A percentile compares a stretch with the other conserved stretches of the same genome.
Evolutionary conservation across 2,113 vertebrate genomes (phyloP).

Genomic region (Stigmatopora argus): DNA sequence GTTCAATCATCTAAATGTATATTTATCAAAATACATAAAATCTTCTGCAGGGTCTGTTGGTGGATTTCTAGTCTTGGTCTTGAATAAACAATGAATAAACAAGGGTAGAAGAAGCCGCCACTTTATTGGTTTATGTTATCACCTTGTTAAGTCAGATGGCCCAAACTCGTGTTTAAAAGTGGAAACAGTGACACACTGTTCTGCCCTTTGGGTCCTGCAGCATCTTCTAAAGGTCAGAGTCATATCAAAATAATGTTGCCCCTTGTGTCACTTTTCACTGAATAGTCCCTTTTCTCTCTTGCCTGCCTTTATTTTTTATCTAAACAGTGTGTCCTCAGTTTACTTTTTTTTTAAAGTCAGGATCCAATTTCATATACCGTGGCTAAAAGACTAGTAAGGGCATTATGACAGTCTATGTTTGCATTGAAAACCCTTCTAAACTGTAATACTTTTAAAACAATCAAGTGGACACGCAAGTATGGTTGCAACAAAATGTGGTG

Average conservation of each 20-base stretch:
- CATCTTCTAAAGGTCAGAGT: constrained; percentile 18
- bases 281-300: constrained; percentile 9
- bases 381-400: neutral
- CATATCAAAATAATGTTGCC: constrained; percentile 18
- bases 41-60: no score
- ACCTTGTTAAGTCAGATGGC: constrained; percentile 4
- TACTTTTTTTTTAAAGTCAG: neutral
- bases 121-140: constrained; percentile 20
- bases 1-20: no score
- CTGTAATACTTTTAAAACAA: no score
- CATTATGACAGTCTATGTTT: neutral
- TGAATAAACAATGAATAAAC: neutral
- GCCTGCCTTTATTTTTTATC: neutral
- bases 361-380: neutral
- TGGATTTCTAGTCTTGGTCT: neutral
- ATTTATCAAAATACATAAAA: no score
- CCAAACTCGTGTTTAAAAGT: constrained; percentile 6
- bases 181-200: constrained; percentile 10
- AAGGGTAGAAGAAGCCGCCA: neutral
- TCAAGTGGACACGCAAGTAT: no score
- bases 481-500: no score
- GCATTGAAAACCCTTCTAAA: no score
- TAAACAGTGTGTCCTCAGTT: neutral
- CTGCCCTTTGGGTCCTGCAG: constrained; percentile 17
- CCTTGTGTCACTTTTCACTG: constrained; percentile 26